Evolutionary conservation across 1,140 invertebrate species (phyloP).

Genomic region (Calephelis nemesis): DNA sequence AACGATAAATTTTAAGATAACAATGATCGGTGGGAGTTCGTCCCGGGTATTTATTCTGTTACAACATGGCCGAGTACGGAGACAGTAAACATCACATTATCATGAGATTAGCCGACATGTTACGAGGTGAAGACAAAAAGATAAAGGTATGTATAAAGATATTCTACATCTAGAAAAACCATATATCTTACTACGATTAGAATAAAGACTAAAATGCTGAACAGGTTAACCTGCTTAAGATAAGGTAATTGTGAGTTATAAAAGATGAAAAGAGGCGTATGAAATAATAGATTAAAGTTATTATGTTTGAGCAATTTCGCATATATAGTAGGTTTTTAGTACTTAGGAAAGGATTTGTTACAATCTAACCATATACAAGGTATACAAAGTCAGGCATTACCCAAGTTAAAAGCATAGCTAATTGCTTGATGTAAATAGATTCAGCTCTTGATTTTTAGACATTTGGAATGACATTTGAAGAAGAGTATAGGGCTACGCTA

Average conservation of each 20-base stretch:
- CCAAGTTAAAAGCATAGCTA: too few relatives aligned
- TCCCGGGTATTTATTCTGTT: conserved; percentile 10
- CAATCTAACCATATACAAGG: not conserved
- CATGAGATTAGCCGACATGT: conserved; percentile 10
- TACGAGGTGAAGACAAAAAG: not conserved
- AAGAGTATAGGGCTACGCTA: too few relatives aligned
- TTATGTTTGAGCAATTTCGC: not conserved
- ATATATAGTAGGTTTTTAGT: not conserved
- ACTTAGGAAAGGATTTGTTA: too few relatives aligned
- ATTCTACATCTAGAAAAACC: not conserved
- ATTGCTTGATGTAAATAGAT: too few relatives aligned
- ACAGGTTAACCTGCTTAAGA: not conserved
- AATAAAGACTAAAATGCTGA: conserved; percentile 7
- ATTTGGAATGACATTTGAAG: too few relatives aligned
- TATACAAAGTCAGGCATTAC: not conserved
- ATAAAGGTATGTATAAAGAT: not conserved
- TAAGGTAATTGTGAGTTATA: conserved; percentile 22
- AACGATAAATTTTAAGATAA: not conserved
- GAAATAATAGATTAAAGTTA: conserved; percentile 13
- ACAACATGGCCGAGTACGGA: conserved; percentile 8
- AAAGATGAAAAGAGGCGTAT: conserved; percentile 23
- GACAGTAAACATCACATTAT: conserved; percentile 11
- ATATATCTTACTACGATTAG: not conserved
- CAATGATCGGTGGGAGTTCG: conserved; percentile 1
- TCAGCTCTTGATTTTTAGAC: too few relatives aligned